Evolutionary conservation across 2,888 invertebrate genomes (phyloP), one percentile per base, ranked within the genome.

Genomic region (Pardosa pseudoannulata): DNA sequence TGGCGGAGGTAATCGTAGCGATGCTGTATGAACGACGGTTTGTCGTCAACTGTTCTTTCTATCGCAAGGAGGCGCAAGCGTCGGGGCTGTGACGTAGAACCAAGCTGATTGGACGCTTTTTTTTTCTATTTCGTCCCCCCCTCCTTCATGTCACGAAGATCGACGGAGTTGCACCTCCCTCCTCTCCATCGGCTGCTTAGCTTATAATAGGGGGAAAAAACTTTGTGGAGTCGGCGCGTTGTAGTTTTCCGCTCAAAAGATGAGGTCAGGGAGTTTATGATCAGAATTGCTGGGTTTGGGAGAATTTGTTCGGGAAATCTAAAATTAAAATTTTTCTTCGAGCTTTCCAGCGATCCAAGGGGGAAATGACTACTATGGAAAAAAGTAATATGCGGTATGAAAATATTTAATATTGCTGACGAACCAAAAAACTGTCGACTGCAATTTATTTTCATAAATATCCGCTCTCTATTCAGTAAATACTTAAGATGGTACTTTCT

Each of bases 71-170:
- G 83, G 83, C 83, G 82, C 78, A 64, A 78, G 76, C 29, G 39
- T 72, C 83, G 78, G 71, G 23, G 19, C 11, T 68, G 67, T 83
- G 83, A 83, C 83, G 83, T 83, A 67, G 46, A 5, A 27, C 13
- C 13, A 3, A 16, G 29, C 67, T 32, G 67, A 67, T 82, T 82
- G 82, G 82, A 62, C 19, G 39, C 23, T 16, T 6, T 36, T 23
- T 46, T 68, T 29, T 81, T 74, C 70, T 16, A 19, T 13, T 73
- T 78, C 31, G 28, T 32, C n/a, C 32, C 19, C 32, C 32, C 41
- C 71, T 41, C 65, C 67, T 56, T 39, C 72, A 64, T 73, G 78
- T 78, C 83, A 82, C 64, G 70, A 71, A 82, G 82, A 82, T 82
- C 75, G 75, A 76, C 82, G 71, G 75, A 82, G 76, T 79, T 71